Evolutionary conservation across 2,888 invertebrate genomes (phyloP).

Genomic region (Dynastes grantii): DNA sequence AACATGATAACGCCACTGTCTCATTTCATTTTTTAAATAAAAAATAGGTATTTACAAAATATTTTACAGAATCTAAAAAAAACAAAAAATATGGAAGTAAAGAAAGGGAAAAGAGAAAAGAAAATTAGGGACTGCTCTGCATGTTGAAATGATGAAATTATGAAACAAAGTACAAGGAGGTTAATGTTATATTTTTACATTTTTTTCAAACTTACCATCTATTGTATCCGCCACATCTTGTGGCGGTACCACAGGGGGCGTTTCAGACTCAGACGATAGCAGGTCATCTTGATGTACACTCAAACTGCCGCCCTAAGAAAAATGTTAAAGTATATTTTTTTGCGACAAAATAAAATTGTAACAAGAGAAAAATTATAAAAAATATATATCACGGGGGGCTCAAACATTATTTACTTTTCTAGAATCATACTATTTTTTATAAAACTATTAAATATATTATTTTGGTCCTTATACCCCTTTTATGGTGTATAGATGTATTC

Average conservation of each 20-base stretch:
- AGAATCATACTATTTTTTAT: no score
- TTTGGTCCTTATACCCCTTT: no score
- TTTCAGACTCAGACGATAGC: constrained; percentile 76
- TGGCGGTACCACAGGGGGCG: constrained; percentile 77
- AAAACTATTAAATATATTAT: no score
- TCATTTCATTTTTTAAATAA: no score
- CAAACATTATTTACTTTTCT: no score
- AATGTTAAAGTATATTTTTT: neutral
- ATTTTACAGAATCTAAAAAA: neutral
- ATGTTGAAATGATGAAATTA: neutral
- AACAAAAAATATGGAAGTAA: no score
- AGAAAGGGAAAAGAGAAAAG: no score
- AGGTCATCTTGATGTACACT: constrained; percentile 74
- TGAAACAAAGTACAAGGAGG: constrained; percentile 42
- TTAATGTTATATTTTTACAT: neutral
- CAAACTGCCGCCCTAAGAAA: constrained; percentile 68
- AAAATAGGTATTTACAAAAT: neutral
- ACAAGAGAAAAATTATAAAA: no score
- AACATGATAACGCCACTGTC: no score
- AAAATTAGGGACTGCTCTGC: neutral
- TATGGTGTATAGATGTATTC: no score
- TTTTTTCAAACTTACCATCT: constrained; percentile 78
- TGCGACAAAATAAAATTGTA: no score
- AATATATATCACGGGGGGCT: no score
- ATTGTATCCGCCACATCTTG: constrained; percentile 83